These are phyloP conservation scores for Dryas iulia DNA, from an alignment of 1,140 invertebrate species.

Conservation along the genomic window DNA sequence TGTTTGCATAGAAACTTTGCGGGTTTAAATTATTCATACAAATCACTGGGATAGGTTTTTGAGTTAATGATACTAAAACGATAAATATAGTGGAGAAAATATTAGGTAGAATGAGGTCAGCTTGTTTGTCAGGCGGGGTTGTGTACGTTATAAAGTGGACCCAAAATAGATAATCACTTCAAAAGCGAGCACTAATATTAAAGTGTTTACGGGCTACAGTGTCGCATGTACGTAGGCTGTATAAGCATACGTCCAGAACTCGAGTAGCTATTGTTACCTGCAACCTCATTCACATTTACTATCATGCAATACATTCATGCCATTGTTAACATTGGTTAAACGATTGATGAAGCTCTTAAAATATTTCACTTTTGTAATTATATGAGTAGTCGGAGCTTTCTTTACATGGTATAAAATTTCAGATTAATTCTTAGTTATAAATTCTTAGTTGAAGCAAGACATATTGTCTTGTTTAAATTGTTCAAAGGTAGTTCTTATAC, in stretches of 20 bases:
- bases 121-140: background rate
- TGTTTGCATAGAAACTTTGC: background rate
- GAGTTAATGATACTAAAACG: background rate
- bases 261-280: conserved; percentile 8
- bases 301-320: conserved; percentile 1
- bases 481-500: too few relatives aligned
- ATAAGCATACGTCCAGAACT: background rate
- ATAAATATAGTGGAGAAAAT: background rate
- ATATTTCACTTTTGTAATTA: too few relatives aligned
- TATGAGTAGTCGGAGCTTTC: too few relatives aligned
- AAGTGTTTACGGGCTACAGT: background rate
- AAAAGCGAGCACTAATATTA: conserved; percentile 10
- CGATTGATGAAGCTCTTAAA: background rate
- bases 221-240: background rate
- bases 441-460: too few relatives aligned
- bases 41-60: background rate
- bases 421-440: too few relatives aligned
- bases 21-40: background rate
- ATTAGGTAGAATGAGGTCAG: background rate
- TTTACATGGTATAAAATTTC: too few relatives aligned
- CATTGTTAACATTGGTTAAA: too few relatives aligned
- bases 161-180: conserved; percentile 15
- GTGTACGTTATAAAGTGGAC: background rate
- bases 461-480: too few relatives aligned
- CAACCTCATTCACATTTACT: conserved; percentile 2